A percentile compares a stretch with the other conserved stretches of the same genome.
phyloP scores from a whole-genome alignment of 2,888 invertebrate species.

The Tachystola acroxantha region DNA sequence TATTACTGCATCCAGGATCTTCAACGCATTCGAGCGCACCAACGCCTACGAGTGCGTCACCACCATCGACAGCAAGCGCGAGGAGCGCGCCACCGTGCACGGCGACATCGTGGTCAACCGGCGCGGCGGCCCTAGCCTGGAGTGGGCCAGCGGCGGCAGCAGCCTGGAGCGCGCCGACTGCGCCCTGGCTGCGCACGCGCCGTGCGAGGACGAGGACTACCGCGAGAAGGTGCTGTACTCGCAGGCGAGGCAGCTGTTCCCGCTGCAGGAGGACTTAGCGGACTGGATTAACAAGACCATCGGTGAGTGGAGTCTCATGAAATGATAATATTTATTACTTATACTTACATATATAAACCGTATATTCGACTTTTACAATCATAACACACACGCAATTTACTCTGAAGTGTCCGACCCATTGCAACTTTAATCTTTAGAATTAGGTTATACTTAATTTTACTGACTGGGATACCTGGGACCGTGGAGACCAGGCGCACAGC shows the following conservation, averaged over 20 bases:
- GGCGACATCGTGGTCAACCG: slow-evolving; percentile 61
- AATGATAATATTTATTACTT: no score
- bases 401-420: no score
- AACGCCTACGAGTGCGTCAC: slow-evolving; percentile 69
- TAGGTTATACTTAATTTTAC: no score
- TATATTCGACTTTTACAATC: no score
- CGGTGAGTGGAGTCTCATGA: no score
- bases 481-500: no score
- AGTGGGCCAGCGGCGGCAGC: slow-evolving; percentile 67
- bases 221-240: slow-evolving; percentile 85
- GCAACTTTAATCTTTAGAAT: no score
- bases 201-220: slow-evolving; percentile 80
- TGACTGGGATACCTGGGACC: no score
- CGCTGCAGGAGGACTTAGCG: slow-evolving; percentile 90
- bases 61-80: background rate
- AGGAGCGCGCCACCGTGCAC: slow-evolving; percentile 54
- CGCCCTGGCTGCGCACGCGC: slow-evolving; percentile 71
- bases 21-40: slow-evolving; percentile 70
- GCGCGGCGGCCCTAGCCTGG: slow-evolving; percentile 64
- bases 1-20: no score
- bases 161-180: slow-evolving; percentile 70
- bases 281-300: slow-evolving; percentile 93
- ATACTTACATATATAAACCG: no score
- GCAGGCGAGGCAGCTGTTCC: slow-evolving; percentile 88
- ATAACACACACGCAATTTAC: no score